Evolutionary conservation across 2,797 vertebrate species (phyloP).

Genomic region (Microhierax caerulescens): DNA sequence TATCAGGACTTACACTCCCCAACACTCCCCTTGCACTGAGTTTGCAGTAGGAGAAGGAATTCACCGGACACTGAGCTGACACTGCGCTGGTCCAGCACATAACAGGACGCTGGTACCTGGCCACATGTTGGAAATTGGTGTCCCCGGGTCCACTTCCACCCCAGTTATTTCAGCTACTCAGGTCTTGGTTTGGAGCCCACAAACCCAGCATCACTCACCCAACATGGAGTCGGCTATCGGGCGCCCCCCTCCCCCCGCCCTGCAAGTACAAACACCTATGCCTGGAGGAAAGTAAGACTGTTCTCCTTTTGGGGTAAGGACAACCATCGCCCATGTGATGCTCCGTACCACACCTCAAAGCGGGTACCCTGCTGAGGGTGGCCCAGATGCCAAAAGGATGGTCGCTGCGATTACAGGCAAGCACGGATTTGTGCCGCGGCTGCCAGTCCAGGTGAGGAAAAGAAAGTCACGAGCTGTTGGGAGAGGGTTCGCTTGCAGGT

Average conservation of each 20-base stretch:
- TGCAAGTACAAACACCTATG: fast-evolving
- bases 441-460: background rate
- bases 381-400: background rate
- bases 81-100: background rate
- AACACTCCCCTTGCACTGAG: background rate
- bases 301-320: background rate
- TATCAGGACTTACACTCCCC: background rate
- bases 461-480: background rate
- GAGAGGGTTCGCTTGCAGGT: background rate
- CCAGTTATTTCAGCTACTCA: background rate
- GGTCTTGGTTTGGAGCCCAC: background rate
- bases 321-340: fast-evolving
- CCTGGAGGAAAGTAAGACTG: background rate
- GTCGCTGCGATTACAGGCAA: background rate
- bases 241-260: too few species aligned
- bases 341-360: background rate
- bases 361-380: background rate
- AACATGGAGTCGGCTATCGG: fast-evolving
- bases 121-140: fast-evolving
- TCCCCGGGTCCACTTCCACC: background rate
- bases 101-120: background rate
- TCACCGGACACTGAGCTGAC: background rate
- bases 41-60: background rate
- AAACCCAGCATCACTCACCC: background rate
- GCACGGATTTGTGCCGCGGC: fast-evolving